Percentiles rank a stretch among this genome's conserved stretches.
Evolutionary conservation across 2,113 vertebrate genomes (phyloP).

Genomic region (Anas platyrhynchos): DNA sequence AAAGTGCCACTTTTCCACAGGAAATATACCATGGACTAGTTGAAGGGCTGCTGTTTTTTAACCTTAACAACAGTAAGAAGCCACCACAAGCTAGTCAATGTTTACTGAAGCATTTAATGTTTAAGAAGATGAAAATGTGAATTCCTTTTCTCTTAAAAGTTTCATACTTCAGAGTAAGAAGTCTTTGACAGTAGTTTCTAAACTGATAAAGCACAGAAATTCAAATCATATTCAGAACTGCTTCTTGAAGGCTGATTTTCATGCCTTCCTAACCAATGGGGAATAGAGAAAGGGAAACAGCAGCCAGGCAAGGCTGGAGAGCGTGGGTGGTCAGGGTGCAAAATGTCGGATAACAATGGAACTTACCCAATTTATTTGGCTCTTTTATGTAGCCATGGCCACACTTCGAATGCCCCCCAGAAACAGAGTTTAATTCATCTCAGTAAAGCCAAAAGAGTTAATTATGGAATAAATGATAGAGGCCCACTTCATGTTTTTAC

Average conservation of each 20-base stretch:
- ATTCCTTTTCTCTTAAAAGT: neutral
- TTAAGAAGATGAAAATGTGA: neutral
- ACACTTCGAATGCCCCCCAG: neutral
- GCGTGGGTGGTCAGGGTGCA: neutral
- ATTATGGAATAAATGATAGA: constrained; percentile 11
- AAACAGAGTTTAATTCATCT: neutral
- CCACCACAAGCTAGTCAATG: neutral
- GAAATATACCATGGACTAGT: neutral
- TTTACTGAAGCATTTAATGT: neutral
- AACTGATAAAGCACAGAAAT: neutral
- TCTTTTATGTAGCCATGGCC: neutral
- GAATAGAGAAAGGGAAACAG: neutral
- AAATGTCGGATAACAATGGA: neutral
- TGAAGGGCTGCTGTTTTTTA: neutral
- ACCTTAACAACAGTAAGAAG: neutral
- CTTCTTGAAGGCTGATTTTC: neutral
- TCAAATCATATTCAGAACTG: neutral
- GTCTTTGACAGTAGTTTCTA: neutral
- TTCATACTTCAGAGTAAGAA: neutral
- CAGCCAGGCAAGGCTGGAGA: neutral
- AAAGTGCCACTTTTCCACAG: neutral
- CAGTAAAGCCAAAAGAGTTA: neutral
- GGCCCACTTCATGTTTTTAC: constrained; percentile 27
- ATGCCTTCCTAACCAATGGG: neutral
- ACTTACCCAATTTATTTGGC: neutral